Evolutionary conservation across 2,113 vertebrate species (phyloP), one percentile per base, ranked within the genome.

Genomic region (Pleuronectes platessa): DNA sequence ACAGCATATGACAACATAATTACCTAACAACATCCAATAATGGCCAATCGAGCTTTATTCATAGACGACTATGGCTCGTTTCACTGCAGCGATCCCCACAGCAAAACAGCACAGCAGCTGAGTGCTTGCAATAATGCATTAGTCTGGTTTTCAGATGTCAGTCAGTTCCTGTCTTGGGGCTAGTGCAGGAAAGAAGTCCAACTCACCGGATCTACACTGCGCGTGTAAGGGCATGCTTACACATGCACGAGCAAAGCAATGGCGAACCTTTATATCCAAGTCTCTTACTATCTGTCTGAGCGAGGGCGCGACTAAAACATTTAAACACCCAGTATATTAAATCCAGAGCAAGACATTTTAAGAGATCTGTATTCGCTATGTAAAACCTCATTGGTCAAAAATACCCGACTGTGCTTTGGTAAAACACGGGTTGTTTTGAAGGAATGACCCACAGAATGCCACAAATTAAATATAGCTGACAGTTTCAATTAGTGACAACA

Each of bases 1-100:
- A 62, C 51, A 76, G 69, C 61, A 69, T 40, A 84, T 71, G 83
- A 88, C 63, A 83, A 79, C 40, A 62, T 70, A 70, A 89, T 88
- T 77, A 82, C 76, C 79, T 59, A 70, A 61, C 42, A 83, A 68
- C 61, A 77, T 76, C 63, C 76, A 90, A 76, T 68, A 74, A 83
- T 61, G 59, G 61, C 53, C 67, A 66, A 82, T 85, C 78, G 66
- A 66, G 84, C 23, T 71, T 81, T 71, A 81, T 72, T 87, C 79
- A 78, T 51, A 42, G 64, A 76, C 42, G 69, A 67, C 49, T 81
- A 55, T 26, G 77, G 74, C 68, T 71, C 78, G 63, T 81, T 84
- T 77, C 53, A 71, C 45, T 53, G 79, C 51, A 63, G 61, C 61
- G 58, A 66, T 62, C 63, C 74, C 54, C 63, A 74, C 58, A 61